phyloP scores from a whole-genome alignment of 2,797 vertebrate species.

The Catamblyrhynchus diadema region DNA sequence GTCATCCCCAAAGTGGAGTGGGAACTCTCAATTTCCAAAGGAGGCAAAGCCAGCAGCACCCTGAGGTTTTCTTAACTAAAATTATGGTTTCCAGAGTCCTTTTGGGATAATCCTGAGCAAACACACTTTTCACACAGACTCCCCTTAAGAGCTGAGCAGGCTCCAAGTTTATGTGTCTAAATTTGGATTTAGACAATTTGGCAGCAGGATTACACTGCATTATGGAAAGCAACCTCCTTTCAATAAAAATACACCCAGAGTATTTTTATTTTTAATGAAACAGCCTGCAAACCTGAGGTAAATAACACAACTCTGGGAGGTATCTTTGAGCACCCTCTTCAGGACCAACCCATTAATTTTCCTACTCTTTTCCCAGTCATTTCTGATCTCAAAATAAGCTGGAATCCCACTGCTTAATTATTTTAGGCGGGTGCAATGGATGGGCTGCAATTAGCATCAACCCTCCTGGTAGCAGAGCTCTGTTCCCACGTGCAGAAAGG shows the following conservation, averaged over 20 bases:
- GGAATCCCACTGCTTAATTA: conserved; percentile 6
- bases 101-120: not conserved
- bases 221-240: not conserved
- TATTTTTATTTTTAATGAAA: conserved; percentile 7
- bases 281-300: not conserved
- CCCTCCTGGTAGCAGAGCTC: not conserved
- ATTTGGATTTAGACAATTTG: not conserved
- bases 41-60: not conserved
- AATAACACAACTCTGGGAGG: not conserved
- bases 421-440: not conserved
- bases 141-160: not conserved
- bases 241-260: too few relatives aligned
- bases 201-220: not conserved
- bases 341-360: conserved; percentile 43
- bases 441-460: conserved; percentile 25
- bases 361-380: not conserved
- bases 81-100: not conserved
- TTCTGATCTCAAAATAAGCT: conserved; percentile 46
- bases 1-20: not conserved
- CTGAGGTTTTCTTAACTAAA: not conserved
- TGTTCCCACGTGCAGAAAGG: not conserved
- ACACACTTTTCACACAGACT: not conserved
- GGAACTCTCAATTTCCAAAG: not conserved
- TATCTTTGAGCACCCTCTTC: not conserved
- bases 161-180: not conserved